Base-by-base conservation (phyloP, 2,113 vertebrate genomes). In the Sula dactylatra region DNA sequence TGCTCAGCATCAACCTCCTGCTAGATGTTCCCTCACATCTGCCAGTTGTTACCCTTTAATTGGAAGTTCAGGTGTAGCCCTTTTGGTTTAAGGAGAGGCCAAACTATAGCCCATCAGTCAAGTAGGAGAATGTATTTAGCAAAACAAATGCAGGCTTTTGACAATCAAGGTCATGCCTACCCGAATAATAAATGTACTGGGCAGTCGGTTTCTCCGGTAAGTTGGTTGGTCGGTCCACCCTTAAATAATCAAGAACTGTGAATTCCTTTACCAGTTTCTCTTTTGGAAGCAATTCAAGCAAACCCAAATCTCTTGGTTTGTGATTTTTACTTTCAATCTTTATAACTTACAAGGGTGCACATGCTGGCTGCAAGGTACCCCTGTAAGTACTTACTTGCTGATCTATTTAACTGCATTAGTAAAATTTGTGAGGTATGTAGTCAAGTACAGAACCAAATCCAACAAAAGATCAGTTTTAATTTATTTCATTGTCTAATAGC, bases 1-100 rank as follows among this genome's bases (percentile, higher is more conserved):
- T 97, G 95, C 95, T 97, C 89, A 89, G 66, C 93, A 93, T 93
- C 94, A 95, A 1, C 81, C 81, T 91, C 83, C 73, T 95, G 89
- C 91, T 84, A 56, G 77, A 89, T 91, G 61, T 76, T 84, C 81
- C 84, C 73, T 91, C 86, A 91, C 93, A 95, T 95, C 86, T 97
- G 93, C 93, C 95, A 94, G 93, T 93, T 96, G 91, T 96, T 97
- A 93, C 69, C 44, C 81, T 76, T 52, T 93, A 65, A 79, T 52
- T 74, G 86, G 52, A 71, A 93, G 81, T 94, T 94, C 73, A 96
- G 94, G 89, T 95, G 62, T 85, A 96, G 56, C 81, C 81, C 70
- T 91, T 96, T 87, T 91, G 89, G 91, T 79, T 96, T 72, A 67
- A 87, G 73, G 56, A 76, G 69, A 59, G 86, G 61, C 85, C 76